Base-by-base conservation (phyloP, 1,140 invertebrate genomes). In the Parasteatoda tepidariorum region DNA sequence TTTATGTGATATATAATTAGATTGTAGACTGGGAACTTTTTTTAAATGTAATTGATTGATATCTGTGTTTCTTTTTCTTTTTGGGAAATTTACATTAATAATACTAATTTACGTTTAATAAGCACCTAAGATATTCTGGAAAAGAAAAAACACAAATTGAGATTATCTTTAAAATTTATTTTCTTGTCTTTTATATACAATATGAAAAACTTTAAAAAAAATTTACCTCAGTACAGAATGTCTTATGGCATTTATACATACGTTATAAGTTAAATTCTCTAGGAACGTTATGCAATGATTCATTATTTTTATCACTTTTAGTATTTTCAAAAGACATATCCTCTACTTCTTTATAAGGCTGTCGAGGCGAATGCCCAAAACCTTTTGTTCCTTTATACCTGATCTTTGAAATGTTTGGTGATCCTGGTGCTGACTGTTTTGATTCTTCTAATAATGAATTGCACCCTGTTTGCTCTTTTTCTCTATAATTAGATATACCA, bases 381-480 rank as follows among this genome's bases (percentile, higher is more conserved):
- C 81, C 81, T 66, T 83, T 83, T n/a, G 81, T 83, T 6, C 81
- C 81, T 83, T 83, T 83, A 30, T 83, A 83, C 61, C 74, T 83
- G 61, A 64, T 74, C 34, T 83, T 61, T 6, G 68, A 64, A 28
- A 83, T 83, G 66, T 74, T 59, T 13, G 79, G 79, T 3, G 79
- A 82, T 15, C 76, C 76, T 38, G 78, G 78, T 15, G 41, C 48
- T 1, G 66, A 48, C 24, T 15, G 9, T 30, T 22, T 82, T 0
- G 34, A 48, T n/a, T 41, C 41, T 26, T 82, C 76, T 13, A 6
- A 41, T 34, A 33, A 1, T 2, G 73, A 48, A 30, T 34, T 64
- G 66, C 66, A 26, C 11, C n/a, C 13, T 55, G 41, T 2, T 57
- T 61, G 7, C 22, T 82, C 7, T n/a, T 67, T 67, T 5, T 70